These are phyloP conservation scores for Gallinago nigripennis DNA, from an alignment of 2,797 vertebrate genomes.

Conservation along the genomic window DNA sequence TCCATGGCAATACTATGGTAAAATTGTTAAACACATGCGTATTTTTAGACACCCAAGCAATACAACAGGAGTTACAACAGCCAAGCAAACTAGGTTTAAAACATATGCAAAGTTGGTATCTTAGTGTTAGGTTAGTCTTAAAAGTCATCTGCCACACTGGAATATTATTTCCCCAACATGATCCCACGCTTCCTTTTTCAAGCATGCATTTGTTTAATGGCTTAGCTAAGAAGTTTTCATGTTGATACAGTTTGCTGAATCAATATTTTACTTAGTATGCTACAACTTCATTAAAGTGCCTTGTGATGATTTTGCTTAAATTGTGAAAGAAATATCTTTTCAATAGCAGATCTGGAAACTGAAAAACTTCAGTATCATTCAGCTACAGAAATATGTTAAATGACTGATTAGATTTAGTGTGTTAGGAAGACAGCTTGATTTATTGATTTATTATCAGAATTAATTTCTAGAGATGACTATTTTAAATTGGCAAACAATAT, in stretches of 20 bases:
- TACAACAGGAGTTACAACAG: constrained; percentile 71
- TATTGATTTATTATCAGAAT: constrained; percentile 44
- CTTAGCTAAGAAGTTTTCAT: constrained; percentile 29
- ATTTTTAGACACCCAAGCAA: constrained; percentile 76
- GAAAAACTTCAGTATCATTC: constrained; percentile 4
- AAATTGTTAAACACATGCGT: constrained; percentile 80
- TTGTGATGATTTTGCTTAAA: constrained; percentile 10
- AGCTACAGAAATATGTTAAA: not conserved
- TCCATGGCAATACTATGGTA: constrained; percentile 76
- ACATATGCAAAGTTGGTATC: constrained; percentile 46
- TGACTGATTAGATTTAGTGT: constrained; percentile 19
- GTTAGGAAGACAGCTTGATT: not conserved
- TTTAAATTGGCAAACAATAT: constrained; percentile 59
- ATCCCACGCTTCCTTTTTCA: constrained; percentile 58
- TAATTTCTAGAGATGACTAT: constrained; percentile 21
- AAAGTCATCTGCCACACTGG: constrained; percentile 37
- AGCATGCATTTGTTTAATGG: constrained; percentile 62
- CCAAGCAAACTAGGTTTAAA: constrained; percentile 74
- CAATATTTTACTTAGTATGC: constrained; percentile 22
- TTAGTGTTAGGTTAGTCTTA: constrained; percentile 69
- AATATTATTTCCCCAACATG: constrained; percentile 53
- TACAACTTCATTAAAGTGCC: constrained; percentile 54
- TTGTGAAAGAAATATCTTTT: not conserved
- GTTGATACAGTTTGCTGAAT: constrained; percentile 1
- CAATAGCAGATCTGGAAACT: not conserved